Evolutionary conservation across 2,113 vertebrate genomes (phyloP).

Genomic region (Lepus europaeus): DNA sequence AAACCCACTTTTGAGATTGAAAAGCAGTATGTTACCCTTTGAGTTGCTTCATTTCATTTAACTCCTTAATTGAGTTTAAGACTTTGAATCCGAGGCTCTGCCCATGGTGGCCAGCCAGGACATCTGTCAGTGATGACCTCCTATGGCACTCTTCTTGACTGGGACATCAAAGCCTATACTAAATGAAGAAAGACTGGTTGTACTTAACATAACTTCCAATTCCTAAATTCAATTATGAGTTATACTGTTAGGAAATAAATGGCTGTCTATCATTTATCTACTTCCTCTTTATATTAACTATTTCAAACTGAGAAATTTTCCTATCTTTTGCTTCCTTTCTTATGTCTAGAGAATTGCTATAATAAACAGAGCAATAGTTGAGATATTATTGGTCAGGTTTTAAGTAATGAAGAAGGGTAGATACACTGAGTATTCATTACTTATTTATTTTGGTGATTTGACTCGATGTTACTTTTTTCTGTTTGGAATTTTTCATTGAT

Average conservation of each 20-base stretch:
- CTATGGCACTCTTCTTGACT: neutral
- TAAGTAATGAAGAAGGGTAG: neutral
- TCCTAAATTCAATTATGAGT: neutral
- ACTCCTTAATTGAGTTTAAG: neutral
- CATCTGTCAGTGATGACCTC: neutral
- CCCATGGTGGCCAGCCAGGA: neutral
- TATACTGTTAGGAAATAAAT: neutral
- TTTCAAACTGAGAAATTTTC: conserved; percentile 3
- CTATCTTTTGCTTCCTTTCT: neutral
- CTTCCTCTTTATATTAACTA: neutral
- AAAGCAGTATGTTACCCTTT: neutral
- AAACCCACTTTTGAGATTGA: neutral
- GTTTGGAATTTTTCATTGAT: conserved; percentile 45
- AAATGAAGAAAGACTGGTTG: neutral
- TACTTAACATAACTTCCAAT: neutral
- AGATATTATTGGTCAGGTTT: neutral
- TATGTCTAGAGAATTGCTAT: conserved; percentile 7
- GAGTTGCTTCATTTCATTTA: neutral
- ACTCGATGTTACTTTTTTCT: conserved; percentile 14
- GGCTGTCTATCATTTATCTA: neutral
- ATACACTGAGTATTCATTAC: neutral
- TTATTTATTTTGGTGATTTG: neutral
- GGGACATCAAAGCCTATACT: neutral
- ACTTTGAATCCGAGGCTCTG: neutral
- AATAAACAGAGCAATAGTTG: neutral